Base-by-base conservation (phyloP, 1,140 invertebrate species). In the Macrocentrus cingulum region DNA sequence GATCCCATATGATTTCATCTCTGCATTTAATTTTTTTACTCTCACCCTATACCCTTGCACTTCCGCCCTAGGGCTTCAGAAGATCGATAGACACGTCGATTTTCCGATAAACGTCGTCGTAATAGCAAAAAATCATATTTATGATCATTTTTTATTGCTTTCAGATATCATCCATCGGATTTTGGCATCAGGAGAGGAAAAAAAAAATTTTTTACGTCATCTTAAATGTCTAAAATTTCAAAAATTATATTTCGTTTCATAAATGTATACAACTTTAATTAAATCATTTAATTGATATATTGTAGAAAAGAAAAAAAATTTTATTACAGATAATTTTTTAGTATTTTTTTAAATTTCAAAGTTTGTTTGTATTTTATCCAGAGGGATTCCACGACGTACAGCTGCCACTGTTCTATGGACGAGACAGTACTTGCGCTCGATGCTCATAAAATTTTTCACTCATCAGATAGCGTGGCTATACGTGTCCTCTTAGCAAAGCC, bases 401-500 rank as follows among this genome's bases (percentile, higher is more conserved):
- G 36, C 36, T 39, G 36, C 36, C 36, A 39, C 13, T 39, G 8
- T 39, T n/a, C 36, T 3, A 34, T 34, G n/a, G 11, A 34, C 11
- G 29, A 7, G 29, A 34, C 29, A 13, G 7, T 39, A n/a, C 13
- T 6, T 34, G 15, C 13, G 3, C 13, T 18, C 50, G 56, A 58
- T 62, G 48, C 16, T 29, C 16, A 46, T 62, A 55, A 64, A 62
- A 66, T 60, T 56, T 64, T 60, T 60, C 62, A 63, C 66, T 66
- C 66, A 68, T 68, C 66, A 68, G 66, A 68, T 68, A 68, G 62
- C 66, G 50, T 34, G 8, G 46, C 39, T 41, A 59, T 56, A 55
- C 62, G 52, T 65, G 64, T 66, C 65, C 36, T 65, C 63, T 56
- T 60, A 58, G 60, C 59, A 48, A 20, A 15, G 37, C 37, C 55